Base-by-base conservation (phyloP, 2,888 invertebrate species). In the Esperia sulphurella region DNA sequence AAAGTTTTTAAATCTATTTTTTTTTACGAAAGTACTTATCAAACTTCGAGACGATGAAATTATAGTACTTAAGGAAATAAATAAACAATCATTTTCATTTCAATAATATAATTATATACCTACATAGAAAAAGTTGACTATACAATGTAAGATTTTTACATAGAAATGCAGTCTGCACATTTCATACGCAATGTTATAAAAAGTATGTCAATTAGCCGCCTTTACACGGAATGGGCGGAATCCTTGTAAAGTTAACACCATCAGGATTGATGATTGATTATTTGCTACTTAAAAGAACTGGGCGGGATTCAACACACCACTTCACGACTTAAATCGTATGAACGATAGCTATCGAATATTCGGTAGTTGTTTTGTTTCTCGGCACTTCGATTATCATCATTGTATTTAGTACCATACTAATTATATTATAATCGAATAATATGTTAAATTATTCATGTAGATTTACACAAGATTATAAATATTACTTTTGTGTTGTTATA, bases 191-290 rank as follows among this genome's bases (percentile, higher is more conserved):
- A 8, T 33, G 9, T 14, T 14, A 29, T 14, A 30, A 45, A 45
- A 38, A 28, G 14, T n/a, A 7, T 13, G 14, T 30, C 38, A 14
- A 47, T 43, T 42, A 42, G 47, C 38, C 42, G 51, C 45, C 45
- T 45, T 45, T 48, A 51, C 51, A 45, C 12, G 28, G 14, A 45
- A 50, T 30, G 49, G 47, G 49, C 52, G 52, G 49, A 39, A 14
- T 43, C 14, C 14, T 21, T 10, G 41, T 33, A 41, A 43, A 50
- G 39, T 52, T 52, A 52, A 37, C 49, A 52, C 47, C 43, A 44
- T 46, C n/a, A 10, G 33, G 8, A 30, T 14, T 8, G 12, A 41
- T 51, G 48, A 51, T 51, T 48, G 51, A 51, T 52, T 47, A 48
- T 52, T 50, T 33, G 50, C 49, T 48, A 50, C 50, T 52, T 35